Evolutionary conservation across 2,888 invertebrate genomes (phyloP).

Genomic region (Orchesellides sinensis): DNA sequence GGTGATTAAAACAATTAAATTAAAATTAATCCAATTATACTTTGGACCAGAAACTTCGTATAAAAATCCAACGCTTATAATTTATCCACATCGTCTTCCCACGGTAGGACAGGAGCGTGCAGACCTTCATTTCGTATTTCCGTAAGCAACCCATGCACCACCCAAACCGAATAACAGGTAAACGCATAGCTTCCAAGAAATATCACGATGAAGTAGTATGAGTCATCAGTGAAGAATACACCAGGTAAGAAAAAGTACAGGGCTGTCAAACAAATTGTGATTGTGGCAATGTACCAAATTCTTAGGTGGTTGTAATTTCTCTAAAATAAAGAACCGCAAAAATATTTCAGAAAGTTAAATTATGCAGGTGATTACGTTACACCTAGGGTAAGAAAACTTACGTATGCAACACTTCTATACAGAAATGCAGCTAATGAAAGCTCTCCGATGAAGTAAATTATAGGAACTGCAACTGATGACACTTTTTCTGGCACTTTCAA

Average conservation of each 20-base stretch:
- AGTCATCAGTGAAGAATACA: constrained; percentile 68
- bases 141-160: constrained; percentile 57
- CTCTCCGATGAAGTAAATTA: constrained; percentile 66
- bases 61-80: no score
- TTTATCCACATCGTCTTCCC: constrained; percentile 59
- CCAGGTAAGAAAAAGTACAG: constrained; percentile 69
- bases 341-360: no score
- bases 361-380: no score
- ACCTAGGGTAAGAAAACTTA: no score
- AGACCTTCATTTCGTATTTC: constrained; percentile 64
- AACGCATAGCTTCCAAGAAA: constrained; percentile 65
- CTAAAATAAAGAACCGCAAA: constrained; percentile 29
- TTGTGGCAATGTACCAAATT: constrained; percentile 65
- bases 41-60: no score
- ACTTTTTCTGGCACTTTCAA: constrained; percentile 62
- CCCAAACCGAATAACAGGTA: constrained; percentile 66
- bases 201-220: constrained; percentile 50
- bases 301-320: constrained; percentile 64
- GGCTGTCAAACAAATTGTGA: constrained; percentile 67
- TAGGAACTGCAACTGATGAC: constrained; percentile 57
- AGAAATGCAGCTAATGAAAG: constrained; percentile 56
- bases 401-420: constrained; percentile 50
- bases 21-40: no score
- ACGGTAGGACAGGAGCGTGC: constrained; percentile 44
- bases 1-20: no score